Evolutionary conservation across 2,888 invertebrate species (phyloP).

Genomic region (Agriopis leucophaearia): DNA sequence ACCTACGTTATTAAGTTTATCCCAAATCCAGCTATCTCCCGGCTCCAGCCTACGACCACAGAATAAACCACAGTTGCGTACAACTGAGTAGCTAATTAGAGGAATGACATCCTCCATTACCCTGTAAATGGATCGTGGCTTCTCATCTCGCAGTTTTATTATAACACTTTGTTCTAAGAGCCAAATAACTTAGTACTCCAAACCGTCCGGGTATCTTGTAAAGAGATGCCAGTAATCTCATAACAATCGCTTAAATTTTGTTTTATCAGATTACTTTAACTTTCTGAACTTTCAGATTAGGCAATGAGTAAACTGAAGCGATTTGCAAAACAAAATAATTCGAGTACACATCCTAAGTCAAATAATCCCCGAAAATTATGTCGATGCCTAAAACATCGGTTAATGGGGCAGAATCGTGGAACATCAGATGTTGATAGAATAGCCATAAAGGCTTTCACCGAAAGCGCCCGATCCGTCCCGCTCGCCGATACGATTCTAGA

Average conservation of each 20-base stretch:
- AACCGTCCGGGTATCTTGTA: background rate
- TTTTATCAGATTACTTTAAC: conserved; percentile 15
- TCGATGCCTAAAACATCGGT: conserved; percentile 18
- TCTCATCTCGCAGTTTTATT: conserved; percentile 18
- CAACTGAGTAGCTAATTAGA: conserved; percentile 23
- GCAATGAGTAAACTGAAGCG: conserved; percentile 9
- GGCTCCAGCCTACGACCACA: conserved; percentile 4
- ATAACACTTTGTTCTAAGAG: conserved; percentile 2
- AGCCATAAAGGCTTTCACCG: background rate
- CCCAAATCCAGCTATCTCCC: conserved; percentile 14
- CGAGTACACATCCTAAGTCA: conserved; percentile 27
- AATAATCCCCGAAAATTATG: conserved; percentile 33
- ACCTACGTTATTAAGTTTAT: background rate
- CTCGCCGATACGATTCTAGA: no score
- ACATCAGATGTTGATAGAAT: background rate
- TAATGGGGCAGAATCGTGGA: conserved; percentile 16
- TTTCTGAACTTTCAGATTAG: conserved; percentile 16
- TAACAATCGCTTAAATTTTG: conserved; percentile 19
- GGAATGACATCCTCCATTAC: conserved; percentile 20
- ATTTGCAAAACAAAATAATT: conserved; percentile 21
- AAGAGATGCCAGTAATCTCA: background rate
- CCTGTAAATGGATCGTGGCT: conserved; percentile 16
- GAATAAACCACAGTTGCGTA: background rate
- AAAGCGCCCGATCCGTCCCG: no score
- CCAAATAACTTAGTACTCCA: background rate